These are phyloP conservation scores for Eretmocerus hayati DNA, from an alignment of 2,888 invertebrate genomes.

Conservation along the genomic window DNA sequence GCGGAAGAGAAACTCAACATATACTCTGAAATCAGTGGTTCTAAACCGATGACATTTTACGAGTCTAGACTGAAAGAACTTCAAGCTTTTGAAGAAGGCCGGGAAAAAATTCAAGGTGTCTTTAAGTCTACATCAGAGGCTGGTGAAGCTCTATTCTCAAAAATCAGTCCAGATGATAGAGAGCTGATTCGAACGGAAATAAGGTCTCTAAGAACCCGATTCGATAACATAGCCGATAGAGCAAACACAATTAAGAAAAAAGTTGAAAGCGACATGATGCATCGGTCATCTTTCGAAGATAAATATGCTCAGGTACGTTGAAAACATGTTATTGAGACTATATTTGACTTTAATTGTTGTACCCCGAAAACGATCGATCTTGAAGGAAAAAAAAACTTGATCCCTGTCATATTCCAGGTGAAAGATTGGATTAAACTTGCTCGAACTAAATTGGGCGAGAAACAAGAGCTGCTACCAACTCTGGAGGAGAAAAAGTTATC, in stretches of 20 bases:
- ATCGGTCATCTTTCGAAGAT: conserved; percentile 88
- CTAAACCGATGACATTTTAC: conserved; percentile 60
- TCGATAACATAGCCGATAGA: conserved; percentile 78
- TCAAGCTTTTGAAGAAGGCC: conserved; percentile 64
- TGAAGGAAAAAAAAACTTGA: no score
- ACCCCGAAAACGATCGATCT: no score
- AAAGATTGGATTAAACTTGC: conserved; percentile 79
- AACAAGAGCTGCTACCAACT: conserved; percentile 67
- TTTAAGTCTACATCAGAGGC: conserved; percentile 75
- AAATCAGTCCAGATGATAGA: conserved; percentile 79
- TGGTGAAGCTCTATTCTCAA: conserved; percentile 82
- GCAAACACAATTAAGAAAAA: conserved; percentile 79
- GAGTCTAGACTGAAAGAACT: conserved; percentile 70
- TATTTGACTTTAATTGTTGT: no score
- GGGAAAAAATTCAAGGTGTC: conserved; percentile 72
- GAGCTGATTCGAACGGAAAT: conserved; percentile 78
- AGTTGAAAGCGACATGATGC: conserved; percentile 81
- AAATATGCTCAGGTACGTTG: conserved; percentile 64
- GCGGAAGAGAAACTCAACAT: conserved; percentile 68
- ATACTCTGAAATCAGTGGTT: conserved; percentile 66
- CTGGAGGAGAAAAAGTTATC: conserved; percentile 84
- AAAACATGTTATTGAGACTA: neutral
- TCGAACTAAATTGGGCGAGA: conserved; percentile 65
- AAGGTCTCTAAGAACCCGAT: conserved; percentile 69
- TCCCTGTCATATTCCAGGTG: conserved; percentile 48